Evolutionary conservation across 1,140 invertebrate genomes (phyloP).

Genomic region (Pogonomyrmex barbatus): DNA sequence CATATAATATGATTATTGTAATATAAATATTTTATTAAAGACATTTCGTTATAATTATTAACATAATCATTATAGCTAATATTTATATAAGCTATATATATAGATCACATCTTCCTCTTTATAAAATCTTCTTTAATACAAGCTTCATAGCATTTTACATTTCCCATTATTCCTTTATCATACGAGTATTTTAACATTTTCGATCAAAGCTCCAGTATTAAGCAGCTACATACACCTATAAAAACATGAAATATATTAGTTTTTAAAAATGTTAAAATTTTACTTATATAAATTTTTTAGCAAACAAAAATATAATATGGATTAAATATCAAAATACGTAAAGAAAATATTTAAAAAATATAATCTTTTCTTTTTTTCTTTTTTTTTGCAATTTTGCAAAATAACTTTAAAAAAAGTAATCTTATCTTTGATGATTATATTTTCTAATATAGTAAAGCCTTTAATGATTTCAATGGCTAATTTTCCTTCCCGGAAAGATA

Average conservation of each 20-base stretch:
- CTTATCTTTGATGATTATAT: background rate
- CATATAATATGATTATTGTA: conserved; percentile 11
- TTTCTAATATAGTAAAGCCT: too few species aligned
- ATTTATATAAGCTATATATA: background rate
- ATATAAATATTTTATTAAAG: background rate
- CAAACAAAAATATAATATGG: background rate
- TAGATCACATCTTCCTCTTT: background rate
- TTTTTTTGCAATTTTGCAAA: background rate
- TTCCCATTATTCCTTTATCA: background rate
- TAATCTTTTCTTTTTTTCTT: background rate
- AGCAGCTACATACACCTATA: too few species aligned
- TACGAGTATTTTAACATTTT: background rate
- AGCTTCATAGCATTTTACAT: background rate
- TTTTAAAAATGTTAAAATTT: background rate
- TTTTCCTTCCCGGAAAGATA: too few species aligned
- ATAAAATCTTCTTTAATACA: background rate
- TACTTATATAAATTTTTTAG: background rate
- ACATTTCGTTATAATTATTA: too few species aligned
- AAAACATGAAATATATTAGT: too few species aligned
- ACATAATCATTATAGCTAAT: background rate
- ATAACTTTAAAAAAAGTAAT: background rate
- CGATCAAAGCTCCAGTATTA: background rate
- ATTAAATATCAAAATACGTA: background rate
- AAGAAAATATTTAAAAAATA: background rate
- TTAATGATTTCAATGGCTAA: too few species aligned